phyloP scores from a whole-genome alignment of 1,140 invertebrate genomes.

The Maniola jurtina region DNA sequence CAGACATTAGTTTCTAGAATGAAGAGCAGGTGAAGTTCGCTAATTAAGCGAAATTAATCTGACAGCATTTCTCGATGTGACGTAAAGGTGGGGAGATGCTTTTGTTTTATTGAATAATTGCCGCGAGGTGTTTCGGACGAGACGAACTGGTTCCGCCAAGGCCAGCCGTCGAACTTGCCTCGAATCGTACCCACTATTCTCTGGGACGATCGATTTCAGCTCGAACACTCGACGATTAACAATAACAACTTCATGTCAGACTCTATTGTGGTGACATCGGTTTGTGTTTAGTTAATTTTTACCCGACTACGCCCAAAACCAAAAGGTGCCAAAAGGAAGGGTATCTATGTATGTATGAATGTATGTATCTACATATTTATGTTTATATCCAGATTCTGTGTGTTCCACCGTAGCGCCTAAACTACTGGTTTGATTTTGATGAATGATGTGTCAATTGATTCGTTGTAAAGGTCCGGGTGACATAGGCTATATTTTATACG shows the following conservation, averaged over 20 bases:
- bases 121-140: slow-evolving; percentile 72
- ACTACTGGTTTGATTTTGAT: too few species aligned
- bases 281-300: background rate
- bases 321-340: too few species aligned
- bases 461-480: too few species aligned
- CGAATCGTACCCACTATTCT: slow-evolving; percentile 47
- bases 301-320: too few species aligned
- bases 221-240: slow-evolving; percentile 21
- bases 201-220: slow-evolving; percentile 34
- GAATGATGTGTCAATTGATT: too few species aligned
- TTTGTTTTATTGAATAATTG: slow-evolving; percentile 79
- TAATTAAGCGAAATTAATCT: slow-evolving; percentile 63
- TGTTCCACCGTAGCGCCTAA: too few species aligned
- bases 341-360: too few species aligned
- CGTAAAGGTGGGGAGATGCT: slow-evolving; percentile 66
- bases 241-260: background rate
- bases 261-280: background rate
- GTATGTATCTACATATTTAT: too few species aligned
- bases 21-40: slow-evolving; percentile 44
- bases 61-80: slow-evolving; percentile 58
- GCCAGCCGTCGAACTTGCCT: slow-evolving; percentile 71
- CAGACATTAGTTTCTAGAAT: too few species aligned
- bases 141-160: slow-evolving; percentile 71
- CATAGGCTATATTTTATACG: too few species aligned
- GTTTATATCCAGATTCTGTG: too few species aligned